Evolutionary conservation across 1,140 invertebrate genomes (phyloP).

Genomic region (Drosophila repleta): DNA sequence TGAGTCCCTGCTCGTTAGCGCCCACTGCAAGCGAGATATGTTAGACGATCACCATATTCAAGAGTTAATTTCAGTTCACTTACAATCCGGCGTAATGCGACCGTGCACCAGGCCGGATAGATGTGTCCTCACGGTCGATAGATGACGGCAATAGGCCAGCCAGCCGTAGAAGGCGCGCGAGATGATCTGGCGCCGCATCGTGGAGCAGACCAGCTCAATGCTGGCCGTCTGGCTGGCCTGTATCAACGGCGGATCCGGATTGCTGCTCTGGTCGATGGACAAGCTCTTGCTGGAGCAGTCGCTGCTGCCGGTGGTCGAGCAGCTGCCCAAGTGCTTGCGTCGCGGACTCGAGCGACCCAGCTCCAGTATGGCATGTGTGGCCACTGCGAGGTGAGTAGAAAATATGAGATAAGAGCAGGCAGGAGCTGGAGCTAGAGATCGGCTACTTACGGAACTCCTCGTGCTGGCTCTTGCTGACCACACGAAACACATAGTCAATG

Average conservation of each 20-base stretch:
- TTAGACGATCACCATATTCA: conserved; percentile 57
- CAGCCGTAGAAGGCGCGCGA: conserved; percentile 98
- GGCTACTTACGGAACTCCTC: conserved; percentile 88
- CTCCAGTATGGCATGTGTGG: conserved; percentile 78
- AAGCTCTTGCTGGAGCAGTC: conserved; percentile 83
- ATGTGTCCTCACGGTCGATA: conserved; percentile 96
- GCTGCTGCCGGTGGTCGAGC: conserved; percentile 83
- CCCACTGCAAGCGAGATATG: conserved; percentile 84
- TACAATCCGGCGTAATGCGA: conserved; percentile 87
- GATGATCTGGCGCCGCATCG: conserved; percentile 97
- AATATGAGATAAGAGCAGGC: not conserved
- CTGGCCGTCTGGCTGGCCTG: conserved; percentile 85
- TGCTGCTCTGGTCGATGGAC: conserved; percentile 84
- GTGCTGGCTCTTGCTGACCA: conserved; percentile 91
- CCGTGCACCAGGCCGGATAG: conserved; percentile 93
- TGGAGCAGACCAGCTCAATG: conserved; percentile 92
- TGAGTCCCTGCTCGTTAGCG: conserved; percentile 87
- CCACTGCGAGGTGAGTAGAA: conserved; percentile 56
- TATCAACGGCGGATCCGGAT: conserved; percentile 68
- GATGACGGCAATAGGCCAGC: conserved; percentile 96
- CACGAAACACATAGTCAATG: conserved; percentile 95
- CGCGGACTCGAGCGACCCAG: conserved; percentile 75
- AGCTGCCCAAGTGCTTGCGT: conserved; percentile 78
- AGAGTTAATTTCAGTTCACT: conserved; percentile 60
- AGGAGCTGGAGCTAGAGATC: too few relatives aligned